Conservation (phyloP, 2,797 vertebrate genomes). For the Huso huso region DNA sequence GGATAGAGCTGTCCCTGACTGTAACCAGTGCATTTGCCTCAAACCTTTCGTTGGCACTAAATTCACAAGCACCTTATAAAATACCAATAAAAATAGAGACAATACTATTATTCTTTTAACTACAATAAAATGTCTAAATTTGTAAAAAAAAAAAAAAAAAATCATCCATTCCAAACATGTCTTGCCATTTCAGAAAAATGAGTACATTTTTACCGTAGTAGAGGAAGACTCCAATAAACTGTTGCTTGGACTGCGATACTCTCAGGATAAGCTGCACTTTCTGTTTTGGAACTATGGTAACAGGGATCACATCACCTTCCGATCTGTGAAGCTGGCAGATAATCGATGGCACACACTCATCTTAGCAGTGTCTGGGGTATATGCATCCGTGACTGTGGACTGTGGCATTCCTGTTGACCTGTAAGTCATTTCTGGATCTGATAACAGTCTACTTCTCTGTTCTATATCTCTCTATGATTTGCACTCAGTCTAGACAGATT, state of each 20-base stretch:
- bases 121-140: background rate
- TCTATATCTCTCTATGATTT: background rate
- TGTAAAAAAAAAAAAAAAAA: too few relatives aligned
- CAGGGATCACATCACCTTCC: conserved; percentile 62
- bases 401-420: conserved; percentile 70
- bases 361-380: conserved; percentile 66
- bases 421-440: conserved; percentile 55
- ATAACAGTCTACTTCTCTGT: background rate
- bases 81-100: too few relatives aligned
- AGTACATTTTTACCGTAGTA: conserved; percentile 78
- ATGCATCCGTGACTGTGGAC: conserved; percentile 73
- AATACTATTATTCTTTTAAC: too few relatives aligned
- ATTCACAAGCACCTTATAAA: too few relatives aligned
- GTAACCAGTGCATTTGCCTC: too few relatives aligned
- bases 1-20: too few relatives aligned
- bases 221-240: conserved; percentile 49
- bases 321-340: conserved; percentile 57
- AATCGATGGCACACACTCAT: conserved; percentile 79
- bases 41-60: too few relatives aligned
- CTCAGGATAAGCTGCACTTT: conserved; percentile 66
- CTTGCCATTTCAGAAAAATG: conserved; percentile 60
- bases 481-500: too few relatives aligned
- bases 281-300: conserved; percentile 61
- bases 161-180: too few relatives aligned
- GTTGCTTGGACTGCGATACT: conserved; percentile 71